phyloP scores from a whole-genome alignment of 1,140 invertebrate species.

The Agrilus planipennis region DNA sequence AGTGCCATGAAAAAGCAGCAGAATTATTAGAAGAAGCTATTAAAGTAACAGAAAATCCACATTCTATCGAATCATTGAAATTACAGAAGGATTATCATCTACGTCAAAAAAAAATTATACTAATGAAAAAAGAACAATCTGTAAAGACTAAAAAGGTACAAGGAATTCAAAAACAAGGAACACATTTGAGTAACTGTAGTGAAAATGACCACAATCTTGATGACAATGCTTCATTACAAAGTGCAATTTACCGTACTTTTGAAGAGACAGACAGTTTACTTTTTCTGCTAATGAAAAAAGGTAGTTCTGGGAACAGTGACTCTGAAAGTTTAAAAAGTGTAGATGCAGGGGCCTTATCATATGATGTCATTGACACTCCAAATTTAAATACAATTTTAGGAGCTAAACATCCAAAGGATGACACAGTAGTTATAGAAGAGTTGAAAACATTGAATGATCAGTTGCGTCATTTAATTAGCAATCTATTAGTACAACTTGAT shows the following conservation, averaged over 20 bases:
- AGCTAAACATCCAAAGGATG: conserved; percentile 44
- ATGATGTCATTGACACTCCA: conserved; percentile 26
- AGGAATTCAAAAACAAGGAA: conserved; percentile 37
- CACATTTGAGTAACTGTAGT: conserved; percentile 28
- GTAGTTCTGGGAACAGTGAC: conserved; percentile 22
- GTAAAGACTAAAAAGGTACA: conserved; percentile 43
- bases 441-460: conserved; percentile 45
- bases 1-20: conserved; percentile 48
- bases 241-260: conserved; percentile 45
- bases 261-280: conserved; percentile 51
- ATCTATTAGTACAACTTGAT: conserved; percentile 46
- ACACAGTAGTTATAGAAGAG: conserved; percentile 47
- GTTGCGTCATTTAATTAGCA: conserved; percentile 41
- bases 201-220: conserved; percentile 32
- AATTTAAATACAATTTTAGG: conserved; percentile 27
- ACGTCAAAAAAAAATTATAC: conserved; percentile 43
- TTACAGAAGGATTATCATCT: conserved; percentile 49
- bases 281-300: conserved; percentile 31
- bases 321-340: conserved; percentile 20
- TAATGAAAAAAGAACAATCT: conserved; percentile 44
- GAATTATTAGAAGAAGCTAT: conserved; percentile 43
- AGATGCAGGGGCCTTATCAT: conserved; percentile 19
- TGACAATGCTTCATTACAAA: conserved; percentile 35
- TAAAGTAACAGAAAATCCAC: conserved; percentile 37
- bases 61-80: conserved; percentile 45